phyloP scores from a whole-genome alignment of 1,140 invertebrate genomes.

The Cheumatopsyche charites region DNA sequence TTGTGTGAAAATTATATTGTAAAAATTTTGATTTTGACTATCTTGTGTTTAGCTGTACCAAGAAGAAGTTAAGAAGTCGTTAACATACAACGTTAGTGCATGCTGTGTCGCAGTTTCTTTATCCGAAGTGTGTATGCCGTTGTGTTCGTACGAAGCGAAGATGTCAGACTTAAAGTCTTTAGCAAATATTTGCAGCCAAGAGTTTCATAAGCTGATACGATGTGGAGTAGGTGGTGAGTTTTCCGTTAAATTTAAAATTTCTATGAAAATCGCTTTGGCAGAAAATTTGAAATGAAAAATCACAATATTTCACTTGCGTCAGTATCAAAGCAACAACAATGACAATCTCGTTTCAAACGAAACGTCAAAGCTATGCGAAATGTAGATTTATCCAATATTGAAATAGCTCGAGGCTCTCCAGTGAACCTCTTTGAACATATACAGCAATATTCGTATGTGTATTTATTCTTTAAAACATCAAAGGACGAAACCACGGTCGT shows the following conservation, averaged over 20 bases:
- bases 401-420: background rate
- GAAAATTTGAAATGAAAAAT: too few species aligned
- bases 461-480: too few species aligned
- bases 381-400: too few species aligned
- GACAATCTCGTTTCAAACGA: too few species aligned
- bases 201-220: conserved; percentile 71
- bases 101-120: conserved; percentile 76
- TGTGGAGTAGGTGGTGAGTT: conserved; percentile 58
- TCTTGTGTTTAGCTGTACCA: conserved; percentile 58
- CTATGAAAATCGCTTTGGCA: too few species aligned
- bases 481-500: conserved; percentile 74
- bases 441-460: too few species aligned
- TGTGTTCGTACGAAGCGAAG: conserved; percentile 82
- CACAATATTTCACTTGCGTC: too few species aligned
- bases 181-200: conserved; percentile 67
- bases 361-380: too few species aligned
- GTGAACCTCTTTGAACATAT: background rate
- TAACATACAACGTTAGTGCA: conserved; percentile 75
- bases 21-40: background rate
- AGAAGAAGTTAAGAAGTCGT: conserved; percentile 62
- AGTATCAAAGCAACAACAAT: too few species aligned
- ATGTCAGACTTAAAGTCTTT: conserved; percentile 76
- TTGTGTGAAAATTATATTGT: background rate
- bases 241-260: background rate
- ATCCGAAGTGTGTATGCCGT: conserved; percentile 73